Percentiles rank a stretch among this genome's conserved stretches.
Conservation (phyloP, 1,140 invertebrate species). For the Bombyx mandarina region DNA sequence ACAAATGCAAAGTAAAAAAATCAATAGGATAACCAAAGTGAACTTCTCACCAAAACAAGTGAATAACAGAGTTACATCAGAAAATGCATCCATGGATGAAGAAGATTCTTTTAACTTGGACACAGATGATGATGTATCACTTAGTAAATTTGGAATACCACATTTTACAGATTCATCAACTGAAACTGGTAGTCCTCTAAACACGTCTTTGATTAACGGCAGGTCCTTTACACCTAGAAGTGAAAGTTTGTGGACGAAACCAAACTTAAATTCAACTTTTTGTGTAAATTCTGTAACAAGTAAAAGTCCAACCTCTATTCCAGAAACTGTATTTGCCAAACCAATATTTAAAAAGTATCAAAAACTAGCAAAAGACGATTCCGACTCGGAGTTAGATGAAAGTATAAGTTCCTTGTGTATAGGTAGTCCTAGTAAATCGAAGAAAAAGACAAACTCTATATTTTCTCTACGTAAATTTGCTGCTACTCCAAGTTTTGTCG, state of each 20-base stretch:
- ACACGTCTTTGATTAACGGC: conserved; percentile 38
- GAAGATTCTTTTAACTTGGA: conserved; percentile 31
- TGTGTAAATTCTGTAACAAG: conserved; percentile 39
- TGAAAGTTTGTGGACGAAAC: conserved; percentile 49
- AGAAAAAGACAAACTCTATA: conserved; percentile 41
- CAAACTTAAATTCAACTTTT: conserved; percentile 54
- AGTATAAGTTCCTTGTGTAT: conserved; percentile 62
- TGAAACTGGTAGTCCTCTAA: conserved; percentile 39
- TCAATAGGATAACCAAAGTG: conserved; percentile 22
- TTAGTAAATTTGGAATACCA: conserved; percentile 57
- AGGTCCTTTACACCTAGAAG: conserved; percentile 45
- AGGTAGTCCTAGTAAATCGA: conserved; percentile 47
- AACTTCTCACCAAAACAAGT: conserved; percentile 36
- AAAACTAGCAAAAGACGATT: conserved; percentile 49
- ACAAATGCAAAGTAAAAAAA: conserved; percentile 30
- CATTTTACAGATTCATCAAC: conserved; percentile 53
- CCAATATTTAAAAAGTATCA: conserved; percentile 59
- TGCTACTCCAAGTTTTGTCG: conserved; percentile 57
- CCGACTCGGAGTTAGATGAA: conserved; percentile 63
- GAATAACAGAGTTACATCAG: conserved; percentile 32
- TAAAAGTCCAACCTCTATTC: conserved; percentile 38
- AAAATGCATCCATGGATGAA: conserved; percentile 31
- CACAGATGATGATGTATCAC: conserved; percentile 58
- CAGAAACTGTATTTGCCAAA: conserved; percentile 49
- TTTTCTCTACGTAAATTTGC: conserved; percentile 61